A percentile compares a stretch with the other conserved stretches of the same genome.
Conservation (phyloP, 2,797 vertebrate genomes). For the Gymnocypris eckloni region DNA sequence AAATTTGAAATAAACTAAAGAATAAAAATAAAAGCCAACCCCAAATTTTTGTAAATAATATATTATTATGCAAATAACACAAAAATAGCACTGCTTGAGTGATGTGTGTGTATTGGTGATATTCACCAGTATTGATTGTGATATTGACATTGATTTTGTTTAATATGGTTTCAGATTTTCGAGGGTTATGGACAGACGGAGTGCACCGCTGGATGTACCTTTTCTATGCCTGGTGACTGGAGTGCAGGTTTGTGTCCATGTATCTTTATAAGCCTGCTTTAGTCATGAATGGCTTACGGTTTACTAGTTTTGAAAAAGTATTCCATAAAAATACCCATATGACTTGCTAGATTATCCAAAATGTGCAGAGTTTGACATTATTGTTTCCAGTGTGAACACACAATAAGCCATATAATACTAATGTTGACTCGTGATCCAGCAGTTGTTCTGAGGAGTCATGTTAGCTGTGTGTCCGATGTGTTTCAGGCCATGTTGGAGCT, state of each 20-base stretch:
- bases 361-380: neutral
- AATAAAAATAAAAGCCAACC: neutral
- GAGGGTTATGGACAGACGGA: slow-evolving; percentile 85
- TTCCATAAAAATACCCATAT: neutral
- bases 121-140: no score
- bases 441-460: neutral
- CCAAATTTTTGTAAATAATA: neutral
- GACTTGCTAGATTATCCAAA: neutral
- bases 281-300: neutral
- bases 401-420: neutral
- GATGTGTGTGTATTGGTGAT: no score
- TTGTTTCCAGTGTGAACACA: neutral
- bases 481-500: slow-evolving; percentile 80
- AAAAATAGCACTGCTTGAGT: neutral
- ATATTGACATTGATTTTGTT: neutral
- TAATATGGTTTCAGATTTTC: slow-evolving; percentile 70
- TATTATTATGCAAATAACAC: neutral
- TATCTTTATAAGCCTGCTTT: neutral
- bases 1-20: neutral
- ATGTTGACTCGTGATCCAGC: neutral
- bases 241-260: slow-evolving; percentile 72
- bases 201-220: slow-evolving; percentile 83
- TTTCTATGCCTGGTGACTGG: slow-evolving; percentile 84
- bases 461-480: slow-evolving; percentile 23
- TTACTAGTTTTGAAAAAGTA: neutral